Evolutionary conservation across 2,113 vertebrate species (phyloP).

Genomic region (Halcyon malimbica): DNA sequence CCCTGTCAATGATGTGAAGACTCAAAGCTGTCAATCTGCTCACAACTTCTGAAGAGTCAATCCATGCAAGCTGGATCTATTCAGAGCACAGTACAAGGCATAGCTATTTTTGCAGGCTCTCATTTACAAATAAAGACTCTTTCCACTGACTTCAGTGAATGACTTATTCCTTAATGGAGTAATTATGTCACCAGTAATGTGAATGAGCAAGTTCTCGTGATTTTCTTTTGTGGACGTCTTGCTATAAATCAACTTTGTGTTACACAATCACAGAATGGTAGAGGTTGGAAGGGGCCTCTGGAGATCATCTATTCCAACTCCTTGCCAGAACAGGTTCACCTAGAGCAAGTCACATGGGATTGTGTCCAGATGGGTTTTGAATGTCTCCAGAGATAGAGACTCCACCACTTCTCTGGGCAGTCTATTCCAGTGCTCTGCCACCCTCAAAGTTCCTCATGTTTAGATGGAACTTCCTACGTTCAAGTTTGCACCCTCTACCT

Average conservation of each 20-base stretch:
- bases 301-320: too few relatives aligned
- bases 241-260: not conserved
- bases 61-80: not conserved
- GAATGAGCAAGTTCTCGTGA: fast-evolving
- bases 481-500: too few relatives aligned
- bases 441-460: too few relatives aligned
- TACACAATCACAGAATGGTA: too few relatives aligned
- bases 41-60: not conserved
- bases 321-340: too few relatives aligned
- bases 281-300: too few relatives aligned
- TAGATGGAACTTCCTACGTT: too few relatives aligned
- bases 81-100: not conserved
- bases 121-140: not conserved
- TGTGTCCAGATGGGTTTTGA: too few relatives aligned
- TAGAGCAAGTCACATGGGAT: too few relatives aligned
- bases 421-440: too few relatives aligned
- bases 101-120: not conserved
- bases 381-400: too few relatives aligned
- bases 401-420: too few relatives aligned
- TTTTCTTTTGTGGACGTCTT: not conserved
- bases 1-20: not conserved
- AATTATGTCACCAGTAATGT: not conserved
- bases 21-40: not conserved
- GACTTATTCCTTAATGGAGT: not conserved
- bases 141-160: not conserved